These are phyloP conservation scores for Cochlearius cochlearius DNA, from an alignment of 2,113 vertebrate genomes.

Conservation along the genomic window DNA sequence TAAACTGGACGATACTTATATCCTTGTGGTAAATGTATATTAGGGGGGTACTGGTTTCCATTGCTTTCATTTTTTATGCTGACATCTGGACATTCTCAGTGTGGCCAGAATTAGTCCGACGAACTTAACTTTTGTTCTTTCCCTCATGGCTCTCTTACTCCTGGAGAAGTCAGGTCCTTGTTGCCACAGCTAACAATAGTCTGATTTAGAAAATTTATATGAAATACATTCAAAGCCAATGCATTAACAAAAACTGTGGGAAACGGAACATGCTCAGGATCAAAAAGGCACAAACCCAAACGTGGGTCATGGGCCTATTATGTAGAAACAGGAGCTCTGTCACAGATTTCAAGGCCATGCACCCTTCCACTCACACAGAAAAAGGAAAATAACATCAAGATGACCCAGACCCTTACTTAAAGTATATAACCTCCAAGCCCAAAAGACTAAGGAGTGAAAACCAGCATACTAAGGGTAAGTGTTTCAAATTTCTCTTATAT, in stretches of 20 bases:
- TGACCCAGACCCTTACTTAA: background rate
- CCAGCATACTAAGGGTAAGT: background rate
- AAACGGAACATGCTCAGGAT: background rate
- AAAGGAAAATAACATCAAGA: background rate
- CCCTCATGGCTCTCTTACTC: background rate
- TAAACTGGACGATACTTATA: background rate
- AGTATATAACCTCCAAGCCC: background rate
- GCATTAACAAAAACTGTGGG: background rate
- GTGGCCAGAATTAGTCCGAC: background rate
- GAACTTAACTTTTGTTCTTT: background rate
- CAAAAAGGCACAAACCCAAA: background rate
- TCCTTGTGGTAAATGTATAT: background rate
- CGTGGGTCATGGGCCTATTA: background rate
- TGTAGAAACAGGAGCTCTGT: background rate
- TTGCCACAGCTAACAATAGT: background rate
- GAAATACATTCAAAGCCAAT: background rate
- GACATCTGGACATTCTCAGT: constrained; percentile 3
- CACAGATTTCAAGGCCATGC: background rate
- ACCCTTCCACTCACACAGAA: background rate
- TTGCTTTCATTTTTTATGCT: background rate
- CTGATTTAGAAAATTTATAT: background rate
- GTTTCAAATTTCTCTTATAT: background rate
- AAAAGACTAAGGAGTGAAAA: background rate
- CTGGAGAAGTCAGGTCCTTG: background rate
- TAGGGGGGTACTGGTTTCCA: background rate